Evolutionary conservation across 2,113 vertebrate species (phyloP), one percentile per base, ranked within the genome.

Genomic region (Cyanoramphus novaezelandiae): DNA sequence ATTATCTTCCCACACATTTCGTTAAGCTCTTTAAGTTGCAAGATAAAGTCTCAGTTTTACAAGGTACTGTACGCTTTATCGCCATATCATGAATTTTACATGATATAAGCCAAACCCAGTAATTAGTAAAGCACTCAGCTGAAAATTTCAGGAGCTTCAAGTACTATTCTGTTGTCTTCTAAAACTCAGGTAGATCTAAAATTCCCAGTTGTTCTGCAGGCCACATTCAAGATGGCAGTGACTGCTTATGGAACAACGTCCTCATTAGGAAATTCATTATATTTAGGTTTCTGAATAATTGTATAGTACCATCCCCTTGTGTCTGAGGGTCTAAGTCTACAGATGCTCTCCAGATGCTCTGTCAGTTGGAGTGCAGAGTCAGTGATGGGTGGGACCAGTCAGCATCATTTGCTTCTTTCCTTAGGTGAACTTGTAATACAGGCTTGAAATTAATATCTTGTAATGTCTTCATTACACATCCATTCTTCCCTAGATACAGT

Each of bases 91-190:
- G 0, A 50, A 71, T 91, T 89, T 82, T 75, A 39, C 24, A 55
- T 0, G 0, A 23, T 23, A 17, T 25, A 37, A 72, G 5, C 19
- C 72, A 88, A 81, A 86, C 15, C 3, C 17, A 46, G 46, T 83
- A 75, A 77, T 90, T 63, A 77, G 27, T 79, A 77, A 49, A 86
- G 67, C 33, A n/a, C 25, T 86, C 25, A 29, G 24, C 28, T 77
- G 79, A 80, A 86, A 63, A 46, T 39, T 80, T 12, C 23, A 9
- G 9, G 17, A 72, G 6, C 39, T 88, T 67, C 53, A 44, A 44
- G 31, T 88, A 33, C 23, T 88, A 5, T 59, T 93, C 39, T 59
- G 1, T 63, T 85, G 29, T 57, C 16, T 86, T 76, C 41, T 57
- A 41, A 57, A 82, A 43, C 19, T 76, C 47, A 23, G 17, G 19